Evolutionary conservation across 2,113 vertebrate species (phyloP).

Genomic region (Ivindomyrus marchei): DNA sequence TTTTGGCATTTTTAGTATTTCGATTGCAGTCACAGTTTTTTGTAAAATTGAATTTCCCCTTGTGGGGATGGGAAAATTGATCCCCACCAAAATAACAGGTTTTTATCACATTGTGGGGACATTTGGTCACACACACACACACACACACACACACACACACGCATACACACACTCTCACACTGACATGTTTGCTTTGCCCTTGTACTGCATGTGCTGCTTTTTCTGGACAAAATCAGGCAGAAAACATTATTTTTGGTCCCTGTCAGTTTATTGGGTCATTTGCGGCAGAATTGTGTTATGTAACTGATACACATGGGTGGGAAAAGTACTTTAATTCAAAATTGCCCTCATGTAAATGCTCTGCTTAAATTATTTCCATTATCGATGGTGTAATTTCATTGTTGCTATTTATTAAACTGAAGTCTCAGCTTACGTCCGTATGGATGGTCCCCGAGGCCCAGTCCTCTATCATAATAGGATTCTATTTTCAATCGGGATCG

Average conservation of each 20-base stretch:
- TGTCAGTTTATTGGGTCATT: not conserved
- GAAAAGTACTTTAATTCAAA: not conserved
- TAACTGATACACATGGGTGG: not conserved
- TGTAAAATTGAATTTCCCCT: no score
- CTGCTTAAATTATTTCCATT: not conserved
- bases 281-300: not conserved
- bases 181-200: not conserved
- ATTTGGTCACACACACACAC: not conserved
- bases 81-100: no score
- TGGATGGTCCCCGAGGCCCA: not conserved
- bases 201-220: not conserved
- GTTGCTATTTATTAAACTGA: conserved; percentile 7
- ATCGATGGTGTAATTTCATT: not conserved
- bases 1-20: no score
- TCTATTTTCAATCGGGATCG: not conserved
- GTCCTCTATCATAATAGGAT: not conserved
- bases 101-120: no score
- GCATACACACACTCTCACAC: not conserved
- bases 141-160: not conserved
- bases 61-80: no score
- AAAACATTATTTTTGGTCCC: not conserved
- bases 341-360: not conserved
- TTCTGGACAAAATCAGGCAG: not conserved
- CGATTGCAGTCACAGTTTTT: no score
- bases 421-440: not conserved